phyloP scores from a whole-genome alignment of 2,113 vertebrate species.

The Forbesichthys agassizii region DNA sequence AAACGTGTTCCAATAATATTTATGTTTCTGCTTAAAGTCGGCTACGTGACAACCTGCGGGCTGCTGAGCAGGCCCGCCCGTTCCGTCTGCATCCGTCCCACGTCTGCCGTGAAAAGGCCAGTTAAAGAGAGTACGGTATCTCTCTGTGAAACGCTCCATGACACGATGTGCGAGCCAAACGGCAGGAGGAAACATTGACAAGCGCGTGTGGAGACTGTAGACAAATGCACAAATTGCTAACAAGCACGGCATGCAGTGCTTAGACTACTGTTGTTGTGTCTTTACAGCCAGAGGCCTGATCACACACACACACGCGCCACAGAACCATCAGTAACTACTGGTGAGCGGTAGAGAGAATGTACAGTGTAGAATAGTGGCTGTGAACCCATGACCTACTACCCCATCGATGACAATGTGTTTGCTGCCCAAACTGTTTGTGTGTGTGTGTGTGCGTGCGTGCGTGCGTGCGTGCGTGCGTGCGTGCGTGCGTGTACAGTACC shows the following conservation, averaged over 20 bases:
- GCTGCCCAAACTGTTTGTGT: too few relatives aligned
- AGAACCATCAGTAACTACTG: too few relatives aligned
- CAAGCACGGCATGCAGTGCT: neutral
- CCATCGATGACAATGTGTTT: too few relatives aligned
- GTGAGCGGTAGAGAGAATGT: too few relatives aligned
- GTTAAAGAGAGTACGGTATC: conserved; percentile 36
- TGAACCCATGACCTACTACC: too few relatives aligned
- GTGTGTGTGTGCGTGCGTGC: too few relatives aligned
- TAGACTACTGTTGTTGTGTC: conserved; percentile 56
- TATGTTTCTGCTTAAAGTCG: conserved; percentile 33
- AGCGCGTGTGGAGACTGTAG: neutral
- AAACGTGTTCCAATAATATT: conserved; percentile 68
- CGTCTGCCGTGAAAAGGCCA: conserved; percentile 9
- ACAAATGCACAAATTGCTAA: neutral
- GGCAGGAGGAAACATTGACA: neutral
- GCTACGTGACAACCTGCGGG: conserved; percentile 55
- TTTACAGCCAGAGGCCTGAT: neutral
- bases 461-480: too few relatives aligned
- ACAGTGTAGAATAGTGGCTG: too few relatives aligned
- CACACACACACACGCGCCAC: too few relatives aligned
- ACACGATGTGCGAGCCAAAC: conserved; percentile 14
- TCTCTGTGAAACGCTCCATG: neutral
- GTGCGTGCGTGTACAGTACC: conserved; percentile 74
- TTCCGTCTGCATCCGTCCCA: conserved; percentile 21
- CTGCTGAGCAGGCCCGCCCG: conserved; percentile 45